A percentile compares a stretch with the other conserved stretches of the same genome.
phyloP scores from a whole-genome alignment of 2,113 vertebrate genomes.

The Hyaena hyaena region DNA sequence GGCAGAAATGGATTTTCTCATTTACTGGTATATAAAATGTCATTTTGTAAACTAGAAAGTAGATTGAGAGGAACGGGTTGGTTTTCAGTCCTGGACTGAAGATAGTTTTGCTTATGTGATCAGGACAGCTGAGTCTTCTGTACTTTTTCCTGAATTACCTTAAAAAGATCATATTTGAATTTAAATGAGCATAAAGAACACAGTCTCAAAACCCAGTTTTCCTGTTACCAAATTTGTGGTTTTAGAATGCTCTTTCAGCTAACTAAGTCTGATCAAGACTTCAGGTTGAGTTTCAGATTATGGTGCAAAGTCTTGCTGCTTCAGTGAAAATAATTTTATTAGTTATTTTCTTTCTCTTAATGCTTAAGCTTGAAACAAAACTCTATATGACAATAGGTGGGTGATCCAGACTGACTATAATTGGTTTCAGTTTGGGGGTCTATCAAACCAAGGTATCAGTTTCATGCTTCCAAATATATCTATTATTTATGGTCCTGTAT shows the following conservation, averaged over 20 bases:
- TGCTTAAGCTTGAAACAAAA: conserved; percentile 67
- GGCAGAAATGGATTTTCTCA: not conserved
- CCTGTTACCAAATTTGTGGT: not conserved
- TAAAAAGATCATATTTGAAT: not conserved
- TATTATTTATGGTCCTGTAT: conserved; percentile 61
- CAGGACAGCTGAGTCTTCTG: not conserved
- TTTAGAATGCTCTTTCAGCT: not conserved
- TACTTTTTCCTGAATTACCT: not conserved
- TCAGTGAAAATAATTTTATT: conserved; percentile 54
- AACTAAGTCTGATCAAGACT: not conserved
- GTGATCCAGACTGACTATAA: conserved; percentile 34
- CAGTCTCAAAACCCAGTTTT: not conserved
- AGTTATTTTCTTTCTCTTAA: conserved; percentile 10
- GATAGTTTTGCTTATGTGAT: not conserved
- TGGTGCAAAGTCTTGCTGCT: not conserved
- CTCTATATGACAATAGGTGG: not conserved
- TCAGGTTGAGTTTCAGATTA: conserved; percentile 25
- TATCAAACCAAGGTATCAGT: conserved; percentile 63
- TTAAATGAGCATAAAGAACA: conserved; percentile 20
- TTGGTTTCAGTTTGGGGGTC: conserved; percentile 55
- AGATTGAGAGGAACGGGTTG: not conserved
- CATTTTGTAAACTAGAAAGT: conserved; percentile 11
- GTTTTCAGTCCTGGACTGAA: conserved; percentile 2
- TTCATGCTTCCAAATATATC: conserved; percentile 64
- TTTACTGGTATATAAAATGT: not conserved